Evolutionary conservation across 2,113 vertebrate genomes (phyloP), one percentile per base, ranked within the genome.

Genomic region (Mobula birostris): DNA sequence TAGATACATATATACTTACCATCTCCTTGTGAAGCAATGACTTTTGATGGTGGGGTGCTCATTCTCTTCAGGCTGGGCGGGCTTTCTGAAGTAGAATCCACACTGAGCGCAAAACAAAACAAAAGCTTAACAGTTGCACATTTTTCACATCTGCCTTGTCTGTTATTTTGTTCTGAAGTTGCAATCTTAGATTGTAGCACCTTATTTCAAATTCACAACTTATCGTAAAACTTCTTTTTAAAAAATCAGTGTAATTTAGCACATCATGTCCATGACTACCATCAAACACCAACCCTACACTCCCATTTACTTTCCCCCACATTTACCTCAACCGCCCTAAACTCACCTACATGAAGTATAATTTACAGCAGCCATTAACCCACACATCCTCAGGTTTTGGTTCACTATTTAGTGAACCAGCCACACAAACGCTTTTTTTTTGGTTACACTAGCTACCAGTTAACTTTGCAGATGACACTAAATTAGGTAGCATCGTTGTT

Each of bases 1-100:
- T 36, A 17, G 48, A 48, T n/a, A 36, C 17, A 11, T 74, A 12
- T 85, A 92, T 36, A 85, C 96, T 97, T 97, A 99, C 99, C 99
- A 98, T 99, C 99, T 95, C 98, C 98, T 2, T 93, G 91, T 40
- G 97, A 96, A 7, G 97, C 87, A 0, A 97, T 94, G 7, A 96
- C 95, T 96, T 99, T 99, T 94, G 97, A 95, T 9, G 98, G 98
- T 85, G 99, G 98, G 58, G 98, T 98, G 72, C 98, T 97, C 17
- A 98, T 98, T 94, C 98, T 98, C 96, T 98, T 99, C 79, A 98
- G 96, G 95, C 97, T 98, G 61, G 98, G 98, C 0, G 98, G 98
- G 74, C 98, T 99, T 74, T 99, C 99, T 74, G 98, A 98, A 88
- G 96, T 97, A 58, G 98, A 97, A 94, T 99, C 99, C 95, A 98